These are phyloP conservation scores for Patella ulyssiponensis DNA, from an alignment of 2,888 invertebrate species.

Conservation along the genomic window DNA sequence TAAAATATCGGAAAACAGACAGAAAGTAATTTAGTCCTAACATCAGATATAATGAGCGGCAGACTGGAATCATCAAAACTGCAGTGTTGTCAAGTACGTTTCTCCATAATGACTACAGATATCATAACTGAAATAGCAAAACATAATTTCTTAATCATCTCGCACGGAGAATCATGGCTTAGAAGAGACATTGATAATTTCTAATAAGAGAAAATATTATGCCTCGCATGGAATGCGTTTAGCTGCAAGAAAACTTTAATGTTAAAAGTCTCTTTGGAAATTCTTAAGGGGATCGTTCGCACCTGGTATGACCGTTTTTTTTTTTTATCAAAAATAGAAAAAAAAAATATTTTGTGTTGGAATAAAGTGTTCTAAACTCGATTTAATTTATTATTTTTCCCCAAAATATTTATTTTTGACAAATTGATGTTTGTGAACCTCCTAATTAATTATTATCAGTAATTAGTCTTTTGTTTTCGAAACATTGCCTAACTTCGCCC, in stretches of 20 bases:
- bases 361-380: too few relatives aligned
- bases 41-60: conserved; percentile 7
- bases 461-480: too few relatives aligned
- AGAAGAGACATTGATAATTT: neutral
- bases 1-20: neutral
- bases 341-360: too few relatives aligned
- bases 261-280: conserved; percentile 10
- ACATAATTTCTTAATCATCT: neutral
- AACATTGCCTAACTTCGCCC: too few relatives aligned
- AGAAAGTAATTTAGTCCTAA: neutral
- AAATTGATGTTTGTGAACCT: too few relatives aligned
- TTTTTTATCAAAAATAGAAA: too few relatives aligned
- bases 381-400: too few relatives aligned
- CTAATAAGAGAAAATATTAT: neutral
- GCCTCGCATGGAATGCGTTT: neutral
- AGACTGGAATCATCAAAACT: neutral
- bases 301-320: too few relatives aligned
- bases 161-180: neutral
- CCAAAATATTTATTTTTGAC: too few relatives aligned
- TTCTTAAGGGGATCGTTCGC: too few relatives aligned
- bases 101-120: neutral
- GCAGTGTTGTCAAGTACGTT: neutral
- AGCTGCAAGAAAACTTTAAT: neutral
- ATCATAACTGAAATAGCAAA: neutral
- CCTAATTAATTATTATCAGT: too few relatives aligned